Conservation (phyloP, 2,797 vertebrate species). For the Thripadectes ignobilis region DNA sequence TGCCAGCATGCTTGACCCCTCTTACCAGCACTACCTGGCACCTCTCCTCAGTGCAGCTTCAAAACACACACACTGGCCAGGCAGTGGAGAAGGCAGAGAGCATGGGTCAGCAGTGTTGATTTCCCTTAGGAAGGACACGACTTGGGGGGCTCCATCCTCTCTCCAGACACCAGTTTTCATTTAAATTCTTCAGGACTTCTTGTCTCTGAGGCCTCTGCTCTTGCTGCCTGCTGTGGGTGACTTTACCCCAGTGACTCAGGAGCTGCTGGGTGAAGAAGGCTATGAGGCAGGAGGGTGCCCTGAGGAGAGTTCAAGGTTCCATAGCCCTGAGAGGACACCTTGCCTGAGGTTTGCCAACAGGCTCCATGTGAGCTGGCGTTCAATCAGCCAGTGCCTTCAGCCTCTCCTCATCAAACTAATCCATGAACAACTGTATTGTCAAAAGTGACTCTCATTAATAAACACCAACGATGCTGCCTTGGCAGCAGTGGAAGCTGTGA, state of each 20-base stretch:
- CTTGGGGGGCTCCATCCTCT: not conserved
- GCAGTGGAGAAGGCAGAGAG: not conserved
- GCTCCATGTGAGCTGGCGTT: fast-evolving
- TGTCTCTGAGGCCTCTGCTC: not conserved
- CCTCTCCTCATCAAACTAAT: not conserved
- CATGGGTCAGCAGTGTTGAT: fast-evolving
- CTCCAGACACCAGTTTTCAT: not conserved
- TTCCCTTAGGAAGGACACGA: fast-evolving
- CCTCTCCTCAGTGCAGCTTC: not conserved
- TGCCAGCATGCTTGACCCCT: not conserved
- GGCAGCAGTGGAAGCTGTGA: fast-evolving
- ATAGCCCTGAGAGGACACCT: fast-evolving
- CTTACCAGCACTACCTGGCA: not conserved
- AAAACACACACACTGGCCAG: fast-evolving
- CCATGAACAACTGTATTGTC: not conserved
- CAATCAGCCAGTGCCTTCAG: fast-evolving
- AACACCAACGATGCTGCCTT: fast-evolving
- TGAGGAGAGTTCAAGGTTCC: not conserved
- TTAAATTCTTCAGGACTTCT: not conserved
- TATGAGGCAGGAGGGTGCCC: not conserved
- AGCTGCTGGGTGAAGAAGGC: not conserved
- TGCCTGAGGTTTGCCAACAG: fast-evolving
- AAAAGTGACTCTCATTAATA: fast-evolving
- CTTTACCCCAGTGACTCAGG: not conserved
- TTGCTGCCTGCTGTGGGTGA: not conserved